phyloP scores from a whole-genome alignment of 2,113 vertebrate genomes.

The Callopanchax toddi region DNA sequence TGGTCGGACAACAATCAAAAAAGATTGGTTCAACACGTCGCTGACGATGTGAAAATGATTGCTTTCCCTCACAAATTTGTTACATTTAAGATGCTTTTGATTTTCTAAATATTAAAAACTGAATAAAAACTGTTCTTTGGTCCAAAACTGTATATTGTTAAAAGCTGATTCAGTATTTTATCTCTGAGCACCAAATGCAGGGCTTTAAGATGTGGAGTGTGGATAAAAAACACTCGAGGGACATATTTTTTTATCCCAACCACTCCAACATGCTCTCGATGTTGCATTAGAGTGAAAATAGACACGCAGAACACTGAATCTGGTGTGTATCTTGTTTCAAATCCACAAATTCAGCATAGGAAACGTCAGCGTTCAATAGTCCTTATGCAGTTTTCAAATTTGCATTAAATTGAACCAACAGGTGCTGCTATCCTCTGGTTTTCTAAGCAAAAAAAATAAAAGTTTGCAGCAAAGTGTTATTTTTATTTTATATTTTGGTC shows the following conservation, averaged over 20 bases:
- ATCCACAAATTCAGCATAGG: not conserved
- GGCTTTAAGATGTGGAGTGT: not conserved
- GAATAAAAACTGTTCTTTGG: no score
- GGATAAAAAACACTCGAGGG: conserved; percentile 2
- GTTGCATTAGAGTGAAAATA: not conserved
- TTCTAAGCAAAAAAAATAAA: not conserved
- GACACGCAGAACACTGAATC: not conserved
- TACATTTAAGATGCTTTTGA: no score
- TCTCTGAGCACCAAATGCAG: not conserved
- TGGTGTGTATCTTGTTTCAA: not conserved
- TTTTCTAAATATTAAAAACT: no score
- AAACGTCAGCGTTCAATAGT: not conserved
- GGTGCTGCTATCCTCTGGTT: not conserved
- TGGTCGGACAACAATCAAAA: no score
- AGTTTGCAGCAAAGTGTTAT: not conserved
- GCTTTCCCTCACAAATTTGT: no score
- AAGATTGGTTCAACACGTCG: no score
- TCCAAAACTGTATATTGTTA: no score
- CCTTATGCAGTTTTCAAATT: not conserved
- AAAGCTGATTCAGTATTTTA: not conserved
- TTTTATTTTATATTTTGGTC: not conserved
- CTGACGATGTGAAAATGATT: no score
- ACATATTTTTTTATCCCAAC: not conserved
- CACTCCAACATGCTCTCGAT: not conserved
- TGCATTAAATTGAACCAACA: conserved; percentile 3